These are phyloP conservation scores for Neosalanx taihuensis DNA, from an alignment of 2,797 vertebrate species.

Conservation along the genomic window DNA sequence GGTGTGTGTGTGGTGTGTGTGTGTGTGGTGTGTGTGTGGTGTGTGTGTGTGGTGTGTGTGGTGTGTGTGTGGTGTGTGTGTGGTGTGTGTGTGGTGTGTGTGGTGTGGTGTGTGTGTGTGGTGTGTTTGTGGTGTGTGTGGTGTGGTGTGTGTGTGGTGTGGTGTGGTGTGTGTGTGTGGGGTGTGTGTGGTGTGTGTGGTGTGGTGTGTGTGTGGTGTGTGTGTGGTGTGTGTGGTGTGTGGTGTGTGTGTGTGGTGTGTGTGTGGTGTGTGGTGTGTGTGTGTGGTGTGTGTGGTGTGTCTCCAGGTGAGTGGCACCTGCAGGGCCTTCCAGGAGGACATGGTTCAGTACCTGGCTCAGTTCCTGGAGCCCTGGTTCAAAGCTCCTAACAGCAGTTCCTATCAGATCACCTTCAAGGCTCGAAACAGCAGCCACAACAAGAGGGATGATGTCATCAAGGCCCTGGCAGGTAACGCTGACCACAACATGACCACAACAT, in stretches of 20 bases:
- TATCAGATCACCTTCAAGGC: slow-evolving; percentile 94
- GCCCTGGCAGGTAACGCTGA: slow-evolving; percentile 81
- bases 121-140: too few species aligned
- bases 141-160: too few species aligned
- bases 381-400: slow-evolving; percentile 83
- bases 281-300: neutral
- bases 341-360: slow-evolving; percentile 85
- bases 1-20: too few species aligned
- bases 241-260: too few species aligned
- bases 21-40: too few species aligned
- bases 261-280: neutral
- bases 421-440: slow-evolving; percentile 91
- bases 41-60: too few species aligned
- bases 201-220: too few species aligned
- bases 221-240: too few species aligned
- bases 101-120: too few species aligned
- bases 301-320: slow-evolving; percentile 80
- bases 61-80: neutral
- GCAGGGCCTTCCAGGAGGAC: slow-evolving; percentile 91
- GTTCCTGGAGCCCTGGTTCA: slow-evolving; percentile 93
- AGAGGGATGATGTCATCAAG: slow-evolving; percentile 90
- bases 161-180: neutral
- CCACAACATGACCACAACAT: neutral
- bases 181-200: neutral
- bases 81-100: neutral